A percentile compares a stretch with the other conserved stretches of the same genome.
Evolutionary conservation across 2,888 invertebrate species (phyloP).

Genomic region (Lepidonotus clava): DNA sequence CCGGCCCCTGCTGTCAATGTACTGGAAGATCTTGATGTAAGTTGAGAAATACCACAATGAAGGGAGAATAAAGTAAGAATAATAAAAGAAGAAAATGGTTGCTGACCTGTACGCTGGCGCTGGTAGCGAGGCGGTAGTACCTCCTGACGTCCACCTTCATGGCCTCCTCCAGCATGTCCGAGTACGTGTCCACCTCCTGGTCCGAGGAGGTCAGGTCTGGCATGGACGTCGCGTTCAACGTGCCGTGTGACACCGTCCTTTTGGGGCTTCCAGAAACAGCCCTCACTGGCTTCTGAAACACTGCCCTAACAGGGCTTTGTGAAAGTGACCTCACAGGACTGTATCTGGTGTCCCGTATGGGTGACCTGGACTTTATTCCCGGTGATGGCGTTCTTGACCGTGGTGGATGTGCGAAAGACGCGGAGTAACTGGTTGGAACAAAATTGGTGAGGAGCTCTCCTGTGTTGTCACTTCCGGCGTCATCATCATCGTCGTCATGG

Average conservation of each 20-base stretch:
- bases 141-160: constrained; percentile 12
- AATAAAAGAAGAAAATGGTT: too few species aligned
- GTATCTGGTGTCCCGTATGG: too few species aligned
- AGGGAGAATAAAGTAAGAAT: too few species aligned
- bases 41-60: too few species aligned
- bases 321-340: neutral
- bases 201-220: neutral
- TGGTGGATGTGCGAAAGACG: neutral
- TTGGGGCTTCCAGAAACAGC: too few species aligned
- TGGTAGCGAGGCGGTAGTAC: neutral
- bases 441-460: neutral
- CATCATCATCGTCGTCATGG: neutral
- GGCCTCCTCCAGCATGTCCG: neutral
- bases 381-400: neutral
- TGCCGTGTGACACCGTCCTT: too few species aligned
- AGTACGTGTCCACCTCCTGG: constrained; percentile 15
- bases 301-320: neutral
- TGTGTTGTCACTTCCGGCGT: neutral
- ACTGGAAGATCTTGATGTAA: too few species aligned
- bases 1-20: too few species aligned
- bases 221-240: neutral
- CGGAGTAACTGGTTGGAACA: neutral
- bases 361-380: too few species aligned
- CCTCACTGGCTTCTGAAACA: neutral
- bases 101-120: neutral